phyloP scores from a whole-genome alignment of 2,113 vertebrate genomes.

The Phaethornis superciliosus region DNA sequence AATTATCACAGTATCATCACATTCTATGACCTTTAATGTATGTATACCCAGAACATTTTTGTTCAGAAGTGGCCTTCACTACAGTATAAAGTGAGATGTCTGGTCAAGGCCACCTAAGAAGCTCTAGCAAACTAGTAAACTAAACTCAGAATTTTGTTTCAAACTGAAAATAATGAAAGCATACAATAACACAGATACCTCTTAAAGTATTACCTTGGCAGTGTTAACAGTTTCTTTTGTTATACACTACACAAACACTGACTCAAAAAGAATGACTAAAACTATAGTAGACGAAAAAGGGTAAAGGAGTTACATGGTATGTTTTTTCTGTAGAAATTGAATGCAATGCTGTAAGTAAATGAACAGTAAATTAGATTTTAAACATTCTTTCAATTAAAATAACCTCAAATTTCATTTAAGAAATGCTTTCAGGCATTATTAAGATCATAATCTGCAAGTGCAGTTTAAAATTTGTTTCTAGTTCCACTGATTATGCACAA shows the following conservation, averaged over 20 bases:
- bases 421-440: constrained; percentile 21
- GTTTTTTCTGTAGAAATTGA: constrained; percentile 1
- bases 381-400: constrained; percentile 37
- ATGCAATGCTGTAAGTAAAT: neutral
- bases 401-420: constrained; percentile 10
- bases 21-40: neutral
- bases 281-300: neutral
- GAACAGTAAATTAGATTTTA: constrained; percentile 5
- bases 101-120: neutral
- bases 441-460: neutral
- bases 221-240: neutral
- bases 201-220: neutral
- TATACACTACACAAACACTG: neutral
- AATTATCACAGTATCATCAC: neutral
- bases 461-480: constrained; percentile 3
- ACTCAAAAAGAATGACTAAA: neutral
- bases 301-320: neutral
- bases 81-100: neutral
- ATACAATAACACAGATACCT: neutral
- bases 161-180: neutral
- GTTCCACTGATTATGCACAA: neutral
- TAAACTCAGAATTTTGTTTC: neutral
- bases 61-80: neutral
- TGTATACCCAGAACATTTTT: neutral
- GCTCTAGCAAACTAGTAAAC: neutral